Evolutionary conservation across 2,113 vertebrate species (phyloP).

Genomic region (Marcusenius ussheri): DNA sequence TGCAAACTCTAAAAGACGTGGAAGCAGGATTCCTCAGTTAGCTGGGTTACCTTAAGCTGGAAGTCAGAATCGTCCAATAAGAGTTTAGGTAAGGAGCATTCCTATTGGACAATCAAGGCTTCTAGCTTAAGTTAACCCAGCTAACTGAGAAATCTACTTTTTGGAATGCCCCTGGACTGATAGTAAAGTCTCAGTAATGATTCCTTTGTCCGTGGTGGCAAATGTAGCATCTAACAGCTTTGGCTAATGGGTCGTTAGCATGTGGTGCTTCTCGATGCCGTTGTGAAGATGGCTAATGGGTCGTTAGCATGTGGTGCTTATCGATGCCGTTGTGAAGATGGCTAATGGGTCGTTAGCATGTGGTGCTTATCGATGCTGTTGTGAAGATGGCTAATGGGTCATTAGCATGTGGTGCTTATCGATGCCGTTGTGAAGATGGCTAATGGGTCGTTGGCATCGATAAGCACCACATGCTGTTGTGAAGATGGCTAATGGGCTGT

Average conservation of each 20-base stretch:
- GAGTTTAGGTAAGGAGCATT: neutral
- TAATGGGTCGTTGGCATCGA: neutral
- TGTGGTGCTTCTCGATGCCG: neutral
- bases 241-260: neutral
- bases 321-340: neutral
- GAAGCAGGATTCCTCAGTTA: neutral
- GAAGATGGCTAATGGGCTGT: no score
- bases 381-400: no score
- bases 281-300: no score
- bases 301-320: neutral
- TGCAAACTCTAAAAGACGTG: neutral
- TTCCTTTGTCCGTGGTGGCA: neutral
- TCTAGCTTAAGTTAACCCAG: neutral
- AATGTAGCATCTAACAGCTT: neutral
- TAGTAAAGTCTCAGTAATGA: neutral
- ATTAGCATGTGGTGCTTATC: neutral
- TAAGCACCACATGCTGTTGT: no score
- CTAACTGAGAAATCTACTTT: neutral
- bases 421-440: no score
- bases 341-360: no score
- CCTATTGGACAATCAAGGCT: neutral
- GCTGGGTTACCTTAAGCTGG: neutral
- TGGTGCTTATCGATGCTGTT: no score
- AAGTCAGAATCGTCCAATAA: neutral
- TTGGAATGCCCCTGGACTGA: neutral